Conservation (phyloP, 2,113 vertebrate genomes). For the Ramphastos sulfuratus region DNA sequence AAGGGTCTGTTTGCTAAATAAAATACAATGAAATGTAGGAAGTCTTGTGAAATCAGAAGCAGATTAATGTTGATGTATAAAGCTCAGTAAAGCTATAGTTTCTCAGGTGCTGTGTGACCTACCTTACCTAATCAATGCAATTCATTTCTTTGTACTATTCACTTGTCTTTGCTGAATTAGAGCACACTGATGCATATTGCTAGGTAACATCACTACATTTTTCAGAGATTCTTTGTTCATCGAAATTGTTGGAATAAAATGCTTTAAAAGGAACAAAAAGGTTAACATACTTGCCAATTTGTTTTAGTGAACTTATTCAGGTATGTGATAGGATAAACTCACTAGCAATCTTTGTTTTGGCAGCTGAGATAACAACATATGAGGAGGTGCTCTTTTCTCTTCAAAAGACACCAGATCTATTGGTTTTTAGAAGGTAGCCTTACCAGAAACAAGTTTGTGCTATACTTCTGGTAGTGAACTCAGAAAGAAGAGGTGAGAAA, state of each 20-base stretch:
- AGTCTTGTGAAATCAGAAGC: neutral
- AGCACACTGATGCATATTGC: neutral
- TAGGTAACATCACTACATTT: neutral
- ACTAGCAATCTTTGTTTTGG: neutral
- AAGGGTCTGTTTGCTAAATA: neutral
- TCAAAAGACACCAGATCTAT: neutral
- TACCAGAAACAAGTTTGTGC: neutral
- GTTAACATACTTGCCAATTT: neutral
- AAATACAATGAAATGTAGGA: neutral
- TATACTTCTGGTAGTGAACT: neutral
- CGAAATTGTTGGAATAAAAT: neutral
- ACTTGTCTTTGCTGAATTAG: neutral
- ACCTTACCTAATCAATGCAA: neutral
- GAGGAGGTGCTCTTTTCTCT: neutral
- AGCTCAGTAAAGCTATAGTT: neutral
- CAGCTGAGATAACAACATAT: neutral
- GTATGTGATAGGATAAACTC: neutral
- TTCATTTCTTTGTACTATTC: neutral
- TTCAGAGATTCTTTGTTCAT: neutral
- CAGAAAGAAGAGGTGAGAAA: neutral
- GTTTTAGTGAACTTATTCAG: neutral
- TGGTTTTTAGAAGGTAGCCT: neutral
- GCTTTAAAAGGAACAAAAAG: neutral
- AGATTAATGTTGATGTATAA: neutral
- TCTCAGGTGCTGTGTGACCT: neutral